Base-by-base conservation (phyloP, 2,888 invertebrate species). In the Trichacis sp. region DNA sequence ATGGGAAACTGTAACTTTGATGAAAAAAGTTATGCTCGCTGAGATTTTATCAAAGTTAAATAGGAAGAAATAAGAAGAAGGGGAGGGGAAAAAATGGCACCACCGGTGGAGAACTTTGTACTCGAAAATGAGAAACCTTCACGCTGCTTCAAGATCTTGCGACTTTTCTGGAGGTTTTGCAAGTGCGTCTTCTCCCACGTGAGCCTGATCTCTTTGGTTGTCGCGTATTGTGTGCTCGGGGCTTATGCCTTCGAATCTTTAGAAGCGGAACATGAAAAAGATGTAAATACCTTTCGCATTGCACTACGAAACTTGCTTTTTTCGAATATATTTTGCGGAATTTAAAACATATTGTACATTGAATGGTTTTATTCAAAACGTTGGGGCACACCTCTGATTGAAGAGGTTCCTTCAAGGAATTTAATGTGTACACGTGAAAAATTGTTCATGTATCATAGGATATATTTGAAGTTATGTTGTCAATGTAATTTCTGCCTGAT, bases 171-270 rank as follows among this genome's bases (percentile, higher is more conserved):
- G 81, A 80, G 79, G 48, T 80, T 82, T 64, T 79, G 72, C 73
- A 76, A 79, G 75, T 95, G 94, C 85, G 88, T 96, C 73, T 92
- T 95, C 80, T 94, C 94, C 0, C 96, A 96, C 87, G 92, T 95
- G 77, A 92, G 94, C 75, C 89, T 96, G 77, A 91, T 96, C 74
- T 91, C 94, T 63, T 86, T 95, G 81, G 96, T 96, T 72, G 94
- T 96, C 67, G 92, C 93, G 24, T 96, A 96, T 86, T 95, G 95
- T 85, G 89, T 95, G 75, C 89, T 94, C 56, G 96, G 96, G 6
- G 95, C 95, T 12, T 91, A 92, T 80, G 91, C 94, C 61, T 96
- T 96, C 85, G 91, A 92, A 83, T 87, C 88, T 49, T 86, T 95
- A 59, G 95, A 95, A 80, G 88, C 89, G 4, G 87, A 88, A 47